phyloP scores from a whole-genome alignment of 2,797 vertebrate species.

The Sebastes nivosus region DNA sequence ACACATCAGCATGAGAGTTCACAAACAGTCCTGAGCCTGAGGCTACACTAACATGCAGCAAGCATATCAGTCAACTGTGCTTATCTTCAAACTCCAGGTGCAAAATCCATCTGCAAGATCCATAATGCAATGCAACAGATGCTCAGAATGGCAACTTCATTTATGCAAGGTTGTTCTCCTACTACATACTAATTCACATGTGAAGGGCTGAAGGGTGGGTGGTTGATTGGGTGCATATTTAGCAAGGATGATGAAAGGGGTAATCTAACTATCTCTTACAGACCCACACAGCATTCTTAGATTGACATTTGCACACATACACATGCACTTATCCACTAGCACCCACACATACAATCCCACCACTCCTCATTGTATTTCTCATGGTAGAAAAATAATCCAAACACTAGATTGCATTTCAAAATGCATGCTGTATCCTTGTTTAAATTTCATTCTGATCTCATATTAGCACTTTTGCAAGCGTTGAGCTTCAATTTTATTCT shows the following conservation, averaged over 20 bases:
- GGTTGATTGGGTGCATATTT: conserved; percentile 22
- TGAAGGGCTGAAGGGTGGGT: conserved; percentile 11
- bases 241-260: conserved; percentile 30
- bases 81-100: conserved; percentile 65
- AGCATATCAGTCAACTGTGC: conserved; percentile 55
- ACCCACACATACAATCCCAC: neutral
- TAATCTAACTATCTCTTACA: conserved; percentile 11
- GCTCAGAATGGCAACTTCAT: conserved; percentile 19
- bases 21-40: conserved; percentile 12
- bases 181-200: conserved; percentile 22
- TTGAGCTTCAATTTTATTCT: conserved; percentile 6
- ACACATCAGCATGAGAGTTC: conserved; percentile 43
- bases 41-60: conserved; percentile 75
- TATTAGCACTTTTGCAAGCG: conserved; percentile 18
- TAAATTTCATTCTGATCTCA: conserved; percentile 11
- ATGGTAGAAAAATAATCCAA: neutral
- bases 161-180: conserved; percentile 33
- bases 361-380: neutral
- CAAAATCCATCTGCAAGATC: conserved; percentile 46
- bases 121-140: conserved; percentile 63
- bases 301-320: conserved; percentile 35
- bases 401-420: conserved; percentile 24
- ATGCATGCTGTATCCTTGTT: conserved; percentile 49
- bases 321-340: conserved; percentile 61
- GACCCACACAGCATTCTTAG: conserved; percentile 25